These are phyloP conservation scores for Philopedon plagiatum DNA, from an alignment of 2,888 invertebrate species.

Conservation along the genomic window DNA sequence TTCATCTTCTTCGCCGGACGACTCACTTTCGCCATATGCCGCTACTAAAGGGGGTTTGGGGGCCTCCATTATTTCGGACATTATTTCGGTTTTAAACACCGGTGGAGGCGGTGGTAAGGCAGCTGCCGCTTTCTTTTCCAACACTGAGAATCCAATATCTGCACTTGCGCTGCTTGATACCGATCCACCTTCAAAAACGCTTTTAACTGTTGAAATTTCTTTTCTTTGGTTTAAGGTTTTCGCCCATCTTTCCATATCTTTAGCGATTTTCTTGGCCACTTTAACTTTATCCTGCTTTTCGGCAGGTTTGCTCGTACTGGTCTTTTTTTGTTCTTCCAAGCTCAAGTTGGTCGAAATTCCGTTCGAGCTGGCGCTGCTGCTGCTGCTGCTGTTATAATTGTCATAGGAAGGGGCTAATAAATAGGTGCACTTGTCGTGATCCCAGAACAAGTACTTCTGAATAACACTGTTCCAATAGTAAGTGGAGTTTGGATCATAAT, in stretches of 20 bases:
- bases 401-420: constrained; percentile 69
- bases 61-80: constrained; percentile 49
- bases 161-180: constrained; percentile 79
- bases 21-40: constrained; percentile 83
- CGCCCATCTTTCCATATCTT: constrained; percentile 97
- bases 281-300: constrained; percentile 94
- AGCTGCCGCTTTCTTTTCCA: constrained; percentile 81
- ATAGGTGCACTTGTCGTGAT: constrained; percentile 79
- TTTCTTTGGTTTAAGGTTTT: constrained; percentile 97
- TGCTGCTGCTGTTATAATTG: constrained; percentile 16
- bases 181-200: constrained; percentile 53
- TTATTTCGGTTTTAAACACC: constrained; percentile 55
- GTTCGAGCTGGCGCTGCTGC: no score
- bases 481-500: constrained; percentile 95
- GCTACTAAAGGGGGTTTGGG: constrained; percentile 75
- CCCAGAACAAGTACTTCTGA: constrained; percentile 96
- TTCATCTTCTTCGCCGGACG: constrained; percentile 74
- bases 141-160: constrained; percentile 93
- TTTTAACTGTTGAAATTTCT: constrained; percentile 71
- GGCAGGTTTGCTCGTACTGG: constrained; percentile 66
- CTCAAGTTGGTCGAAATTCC: constrained; percentile 1
- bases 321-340: constrained; percentile 52
- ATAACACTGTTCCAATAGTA: constrained; percentile 96
- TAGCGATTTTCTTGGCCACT: constrained; percentile 97
- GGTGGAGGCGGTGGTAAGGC: constrained; percentile 34